Evolutionary conservation across 64 coral and sea anemone genomes (phyloP), one percentile per base, ranked within the genome.

Genomic region (Porites lutea): DNA sequence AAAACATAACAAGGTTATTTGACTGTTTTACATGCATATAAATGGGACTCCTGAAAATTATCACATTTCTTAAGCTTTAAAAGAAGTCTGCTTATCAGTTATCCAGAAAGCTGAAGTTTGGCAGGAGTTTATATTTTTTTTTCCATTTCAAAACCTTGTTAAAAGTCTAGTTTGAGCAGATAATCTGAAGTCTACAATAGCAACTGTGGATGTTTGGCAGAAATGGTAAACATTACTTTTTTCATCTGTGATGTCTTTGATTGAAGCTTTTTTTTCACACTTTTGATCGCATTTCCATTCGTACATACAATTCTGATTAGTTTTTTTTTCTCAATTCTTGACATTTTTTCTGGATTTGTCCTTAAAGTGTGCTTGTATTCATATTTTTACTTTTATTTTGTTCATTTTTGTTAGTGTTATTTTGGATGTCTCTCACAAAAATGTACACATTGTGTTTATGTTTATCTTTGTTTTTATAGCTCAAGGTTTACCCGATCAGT

Each of bases 1-100:
- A 67, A 68, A 50, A 84, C 62, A 69, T 84, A 68, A 84, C 61
- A 84, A 84, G 81, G 59, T 64, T 69, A 84, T 84, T 84, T 84
- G 52, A 68, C 81, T 52, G 18, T 5, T 53, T 49, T 61, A 48
- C 69, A 63, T 68, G 37, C 67, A 84, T 84, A 68, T 84, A 68
- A 84, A 68, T 66, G 63, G 75, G 6, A 52, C 20, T 52, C 46
- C 22, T 68, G 16, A 14, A 50, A 69, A 64, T 45, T 83, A 64
- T 82, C 20, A 10, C 8, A 82, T 82, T 48, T 82, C 59, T 65
- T 27, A 3, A 44, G 57, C 59, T 65, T 37, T 37, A 37, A 63
- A 48, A 19, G 43, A 82, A 43, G 44, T 61, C 79, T 8, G 5
- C 50, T 16, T 9, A 57, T 9, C 44, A 48, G 13, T 60, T 59